phyloP scores from a whole-genome alignment of 2,113 vertebrate species.

The Campylomormyrus tamandua region DNA sequence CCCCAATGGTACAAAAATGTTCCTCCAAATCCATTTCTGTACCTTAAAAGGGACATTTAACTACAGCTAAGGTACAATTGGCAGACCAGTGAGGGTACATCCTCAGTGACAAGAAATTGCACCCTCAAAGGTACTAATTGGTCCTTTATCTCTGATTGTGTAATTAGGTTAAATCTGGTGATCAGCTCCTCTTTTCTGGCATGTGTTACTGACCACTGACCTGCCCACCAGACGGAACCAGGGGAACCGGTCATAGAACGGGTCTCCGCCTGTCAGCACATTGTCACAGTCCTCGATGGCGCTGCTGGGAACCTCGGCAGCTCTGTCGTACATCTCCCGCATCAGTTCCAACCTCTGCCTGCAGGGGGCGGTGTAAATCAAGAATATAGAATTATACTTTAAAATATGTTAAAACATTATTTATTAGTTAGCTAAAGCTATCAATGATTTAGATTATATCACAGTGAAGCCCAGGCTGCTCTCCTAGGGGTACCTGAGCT shows the following conservation, averaged over 20 bases:
- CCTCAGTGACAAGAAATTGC: not conserved
- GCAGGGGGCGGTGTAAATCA: conserved; percentile 32
- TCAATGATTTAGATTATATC: not conserved
- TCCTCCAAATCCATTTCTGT: not conserved
- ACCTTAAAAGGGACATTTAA: not conserved
- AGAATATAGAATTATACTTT: not conserved
- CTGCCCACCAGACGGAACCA: conserved; percentile 98
- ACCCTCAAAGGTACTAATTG: not conserved
- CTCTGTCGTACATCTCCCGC: conserved; percentile 95
- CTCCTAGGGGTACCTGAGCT: conserved; percentile 70
- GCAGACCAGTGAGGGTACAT: not conserved
- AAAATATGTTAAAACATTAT: not conserved
- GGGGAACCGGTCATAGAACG: conserved; percentile 96
- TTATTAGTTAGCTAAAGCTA: not conserved
- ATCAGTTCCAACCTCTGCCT: conserved; percentile 92
- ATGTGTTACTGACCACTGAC: conserved; percentile 56
- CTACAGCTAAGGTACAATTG: not conserved
- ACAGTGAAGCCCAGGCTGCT: not conserved
- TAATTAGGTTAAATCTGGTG: not conserved
- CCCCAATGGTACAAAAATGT: not conserved
- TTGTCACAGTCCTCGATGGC: conserved; percentile 82
- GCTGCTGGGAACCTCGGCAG: conserved; percentile 82
- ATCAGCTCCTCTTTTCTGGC: not conserved
- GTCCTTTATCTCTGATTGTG: not conserved
- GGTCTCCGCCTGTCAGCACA: conserved; percentile 84